phyloP scores from a whole-genome alignment of 2,797 vertebrate species.

The Cygnus olor region DNA sequence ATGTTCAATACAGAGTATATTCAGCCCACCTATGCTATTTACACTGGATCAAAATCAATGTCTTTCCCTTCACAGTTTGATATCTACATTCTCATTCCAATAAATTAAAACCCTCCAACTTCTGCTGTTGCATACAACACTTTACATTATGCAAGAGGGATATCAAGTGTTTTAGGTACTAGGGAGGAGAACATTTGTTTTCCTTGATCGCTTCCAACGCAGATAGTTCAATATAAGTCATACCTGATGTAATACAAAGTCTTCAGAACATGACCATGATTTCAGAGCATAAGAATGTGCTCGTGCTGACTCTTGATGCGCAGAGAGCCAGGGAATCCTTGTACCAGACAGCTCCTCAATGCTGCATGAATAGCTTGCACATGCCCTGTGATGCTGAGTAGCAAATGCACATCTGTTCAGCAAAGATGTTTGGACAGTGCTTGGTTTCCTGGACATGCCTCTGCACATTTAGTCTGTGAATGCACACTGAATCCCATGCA shows the following conservation, averaged over 20 bases:
- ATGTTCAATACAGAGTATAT: background rate
- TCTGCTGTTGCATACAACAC: background rate
- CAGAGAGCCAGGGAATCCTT: background rate
- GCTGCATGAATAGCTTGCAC: rapidly evolving
- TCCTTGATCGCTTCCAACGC: background rate
- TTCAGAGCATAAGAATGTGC: background rate
- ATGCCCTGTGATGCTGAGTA: background rate
- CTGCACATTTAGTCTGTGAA: background rate
- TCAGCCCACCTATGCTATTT: background rate
- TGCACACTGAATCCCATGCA: background rate
- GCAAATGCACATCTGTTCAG: background rate
- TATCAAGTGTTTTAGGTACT: background rate
- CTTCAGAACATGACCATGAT: background rate
- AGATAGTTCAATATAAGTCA: background rate
- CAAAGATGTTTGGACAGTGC: background rate
- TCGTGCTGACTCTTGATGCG: background rate
- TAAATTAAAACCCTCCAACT: background rate
- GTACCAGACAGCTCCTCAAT: background rate
- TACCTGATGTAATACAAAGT: background rate
- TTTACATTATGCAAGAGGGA: background rate
- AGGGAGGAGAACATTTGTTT: background rate
- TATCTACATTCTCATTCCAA: background rate
- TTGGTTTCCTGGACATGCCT: background rate
- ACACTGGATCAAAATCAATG: background rate
- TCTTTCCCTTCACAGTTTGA: background rate